Base-by-base conservation (phyloP, 2,888 invertebrate genomes). In the Harpagoxenus sublaevis region DNA sequence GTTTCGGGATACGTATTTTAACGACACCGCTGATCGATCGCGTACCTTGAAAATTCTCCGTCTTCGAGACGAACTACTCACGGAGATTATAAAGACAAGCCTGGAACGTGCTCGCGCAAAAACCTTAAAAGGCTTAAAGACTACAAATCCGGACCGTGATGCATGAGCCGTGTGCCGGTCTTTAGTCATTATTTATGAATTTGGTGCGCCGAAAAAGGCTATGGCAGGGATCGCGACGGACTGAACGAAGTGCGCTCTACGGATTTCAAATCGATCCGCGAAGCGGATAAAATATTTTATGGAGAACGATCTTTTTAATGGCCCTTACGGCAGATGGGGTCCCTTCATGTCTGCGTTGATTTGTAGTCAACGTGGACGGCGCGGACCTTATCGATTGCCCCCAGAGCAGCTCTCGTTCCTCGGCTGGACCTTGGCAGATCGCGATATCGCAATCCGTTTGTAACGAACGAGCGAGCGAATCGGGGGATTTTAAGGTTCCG, bases 131-230 rank as follows among this genome's bases (percentile, higher is more conserved):
- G 93, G 93, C 90, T 93, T 93, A 93, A 94, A 93, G 94, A 93
- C 92, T 93, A 94, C 94, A 94, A 94, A 94, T 94, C 93, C 92
- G 91, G 89, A 84, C 88, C 82, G 91, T 87, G 90, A 90, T 89
- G 87, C 91, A 92, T 89, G 91, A 89, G 84, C 60, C 57, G 57
- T 55, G 23, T 86, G 84, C 86, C 86, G 89, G 87, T 93, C 92
- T 93, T 93, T 92, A 92, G 91, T 92, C 92, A 93, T 94, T 94
- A 94, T 94, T 94, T 94, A 94, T 94, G 94, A 94, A 94, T 94
- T 94, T 94, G 91, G 90, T 91, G 88, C 90, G 86, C 91, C 92
- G 90, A 92, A 92, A 92, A 93, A 93, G 93, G 92, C 88, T 70
- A 28, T 23, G 86, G 57, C 85, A 84, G 84, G 84, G 77, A 87